A percentile compares a stretch with the other conserved stretches of the same genome.
Conservation (phyloP, 2,797 vertebrate species). For the Sternotherus odoratus region DNA sequence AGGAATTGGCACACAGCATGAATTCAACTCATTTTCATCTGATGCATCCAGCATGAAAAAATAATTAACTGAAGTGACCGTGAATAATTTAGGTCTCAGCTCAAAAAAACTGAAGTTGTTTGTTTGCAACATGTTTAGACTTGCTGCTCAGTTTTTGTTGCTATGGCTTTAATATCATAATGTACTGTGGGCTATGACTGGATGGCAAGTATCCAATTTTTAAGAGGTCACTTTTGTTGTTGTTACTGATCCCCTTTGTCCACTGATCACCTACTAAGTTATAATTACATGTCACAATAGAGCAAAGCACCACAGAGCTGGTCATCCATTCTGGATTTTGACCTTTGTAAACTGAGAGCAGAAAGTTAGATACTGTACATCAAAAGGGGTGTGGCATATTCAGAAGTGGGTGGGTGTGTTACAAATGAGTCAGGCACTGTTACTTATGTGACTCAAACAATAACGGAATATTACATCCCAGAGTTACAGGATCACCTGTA, state of each 20-base stretch:
- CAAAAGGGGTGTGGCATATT: background rate
- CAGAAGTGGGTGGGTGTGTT: background rate
- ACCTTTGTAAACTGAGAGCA: background rate
- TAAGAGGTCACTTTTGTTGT: conserved; percentile 31
- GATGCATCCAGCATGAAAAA: background rate
- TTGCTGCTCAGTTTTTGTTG: background rate
- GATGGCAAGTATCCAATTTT: background rate
- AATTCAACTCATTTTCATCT: background rate
- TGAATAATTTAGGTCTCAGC: background rate
- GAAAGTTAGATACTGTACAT: background rate
- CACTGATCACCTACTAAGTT: background rate
- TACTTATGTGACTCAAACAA: background rate
- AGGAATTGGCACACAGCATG: background rate
- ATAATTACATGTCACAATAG: background rate
- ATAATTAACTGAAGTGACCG: background rate
- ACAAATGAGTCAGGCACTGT: background rate
- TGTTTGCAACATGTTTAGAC: background rate
- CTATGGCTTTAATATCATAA: background rate
- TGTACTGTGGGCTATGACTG: background rate
- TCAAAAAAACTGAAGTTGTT: background rate
- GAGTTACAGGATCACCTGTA: background rate
- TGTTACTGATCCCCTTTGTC: conserved; percentile 1
- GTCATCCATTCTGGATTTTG: background rate
- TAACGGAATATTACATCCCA: background rate
- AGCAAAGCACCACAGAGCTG: background rate